Conservation (phyloP, 2,888 invertebrate species). For the Drosophila mettleri region DNA sequence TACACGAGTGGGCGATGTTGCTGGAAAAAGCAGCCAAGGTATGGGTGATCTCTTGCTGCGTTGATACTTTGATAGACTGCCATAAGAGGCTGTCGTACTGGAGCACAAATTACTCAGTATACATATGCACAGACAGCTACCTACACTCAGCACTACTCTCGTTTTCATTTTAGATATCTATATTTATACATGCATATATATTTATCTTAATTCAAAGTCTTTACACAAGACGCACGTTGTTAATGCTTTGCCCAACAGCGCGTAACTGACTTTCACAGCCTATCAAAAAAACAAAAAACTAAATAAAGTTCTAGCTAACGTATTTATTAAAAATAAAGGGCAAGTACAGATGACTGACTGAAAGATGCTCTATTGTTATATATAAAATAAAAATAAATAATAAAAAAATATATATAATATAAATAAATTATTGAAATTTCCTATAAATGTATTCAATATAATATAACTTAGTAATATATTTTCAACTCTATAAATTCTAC, state of each 20-base stretch:
- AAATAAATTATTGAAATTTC: too few relatives aligned
- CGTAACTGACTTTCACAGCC: constrained; percentile 50
- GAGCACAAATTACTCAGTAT: constrained; percentile 22
- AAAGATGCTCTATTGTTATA: not conserved
- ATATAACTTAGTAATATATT: not conserved
- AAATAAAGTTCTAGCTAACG: constrained; percentile 40
- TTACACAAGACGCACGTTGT: constrained; percentile 41
- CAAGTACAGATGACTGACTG: not conserved
- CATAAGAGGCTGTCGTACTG: constrained; percentile 19
- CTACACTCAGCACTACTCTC: constrained; percentile 13
- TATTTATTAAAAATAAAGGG: constrained; percentile 22
- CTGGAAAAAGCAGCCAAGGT: constrained; percentile 80
- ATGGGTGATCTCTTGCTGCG: constrained; percentile 65
- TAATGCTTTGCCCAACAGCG: constrained; percentile 42
- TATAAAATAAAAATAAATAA: not conserved
- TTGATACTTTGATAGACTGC: constrained; percentile 60
- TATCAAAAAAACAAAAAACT: constrained; percentile 14
- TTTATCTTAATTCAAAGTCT: constrained; percentile 5
- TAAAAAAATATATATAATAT: not conserved
- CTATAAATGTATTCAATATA: not conserved
- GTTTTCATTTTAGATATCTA: constrained; percentile 33
- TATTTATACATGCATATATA: constrained; percentile 1
- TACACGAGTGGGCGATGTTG: constrained; percentile 82
- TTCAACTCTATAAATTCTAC: too few relatives aligned
- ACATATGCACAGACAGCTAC: constrained; percentile 27